phyloP scores from a whole-genome alignment of 2,797 vertebrate genomes.

The Silurus aristotelis region DNA sequence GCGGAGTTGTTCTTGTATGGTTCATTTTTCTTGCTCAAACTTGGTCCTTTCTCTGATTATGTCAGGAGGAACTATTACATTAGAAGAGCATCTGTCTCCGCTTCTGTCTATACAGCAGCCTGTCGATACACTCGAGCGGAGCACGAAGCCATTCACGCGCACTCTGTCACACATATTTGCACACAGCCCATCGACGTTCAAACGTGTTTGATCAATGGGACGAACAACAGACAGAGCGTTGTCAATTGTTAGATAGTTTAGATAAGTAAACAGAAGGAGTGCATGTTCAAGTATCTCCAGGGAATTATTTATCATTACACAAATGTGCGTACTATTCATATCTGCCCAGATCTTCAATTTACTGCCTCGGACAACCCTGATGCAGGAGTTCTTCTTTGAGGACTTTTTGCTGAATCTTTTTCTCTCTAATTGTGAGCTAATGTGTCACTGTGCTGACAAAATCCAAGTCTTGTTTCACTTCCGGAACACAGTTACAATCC shows the following conservation, averaged over 20 bases:
- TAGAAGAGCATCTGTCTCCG: constrained; percentile 39
- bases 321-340: not conserved
- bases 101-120: constrained; percentile 26
- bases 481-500: too few species aligned
- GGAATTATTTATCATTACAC: constrained; percentile 68
- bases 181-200: constrained; percentile 45
- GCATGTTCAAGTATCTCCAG: constrained; percentile 68
- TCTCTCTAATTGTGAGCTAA: constrained; percentile 62
- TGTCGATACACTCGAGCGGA: constrained; percentile 44
- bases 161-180: constrained; percentile 31
- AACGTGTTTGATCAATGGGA: constrained; percentile 71
- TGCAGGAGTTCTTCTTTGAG: not conserved
- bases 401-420: constrained; percentile 10
- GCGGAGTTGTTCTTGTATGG: not conserved
- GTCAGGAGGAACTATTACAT: constrained; percentile 41
- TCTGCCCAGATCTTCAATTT: not conserved
- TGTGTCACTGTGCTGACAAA: constrained; percentile 58
- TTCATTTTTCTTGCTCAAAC: constrained; percentile 26
- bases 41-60: constrained; percentile 36
- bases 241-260: constrained; percentile 75
- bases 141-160: constrained; percentile 42
- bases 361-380: not conserved
- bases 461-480: too few species aligned
- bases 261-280: constrained; percentile 74
- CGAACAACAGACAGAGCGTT: constrained; percentile 66